phyloP scores from a whole-genome alignment of 2,797 vertebrate genomes.

The Pyrocephalus nanus region DNA sequence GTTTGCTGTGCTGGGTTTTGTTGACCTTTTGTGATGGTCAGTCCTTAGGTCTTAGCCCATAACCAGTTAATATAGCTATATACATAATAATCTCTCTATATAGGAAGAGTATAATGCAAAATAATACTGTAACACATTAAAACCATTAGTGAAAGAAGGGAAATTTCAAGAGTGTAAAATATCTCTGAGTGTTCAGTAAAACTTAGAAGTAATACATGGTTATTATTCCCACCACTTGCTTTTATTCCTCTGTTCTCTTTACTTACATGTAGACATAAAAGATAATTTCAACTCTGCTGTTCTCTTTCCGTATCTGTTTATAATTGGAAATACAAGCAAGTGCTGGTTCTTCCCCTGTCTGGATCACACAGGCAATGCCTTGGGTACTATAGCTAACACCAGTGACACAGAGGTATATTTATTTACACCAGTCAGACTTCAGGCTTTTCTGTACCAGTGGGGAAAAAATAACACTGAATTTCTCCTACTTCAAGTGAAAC shows the following conservation, averaged over 20 bases:
- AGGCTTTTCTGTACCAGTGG: not conserved
- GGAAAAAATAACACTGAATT: not conserved
- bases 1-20: not conserved
- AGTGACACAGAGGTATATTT: not conserved
- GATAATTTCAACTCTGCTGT: not conserved
- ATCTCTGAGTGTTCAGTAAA: not conserved
- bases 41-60: not conserved
- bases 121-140: not conserved
- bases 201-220: not conserved
- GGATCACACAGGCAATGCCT: not conserved
- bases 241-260: not conserved
- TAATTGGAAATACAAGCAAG: not conserved
- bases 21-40: not conserved
- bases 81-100: not conserved
- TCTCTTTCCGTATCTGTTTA: not conserved
- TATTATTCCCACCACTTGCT: not conserved
- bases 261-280: not conserved
- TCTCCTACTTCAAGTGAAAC: conserved; percentile 2
- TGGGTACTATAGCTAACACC: not conserved
- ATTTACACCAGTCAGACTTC: not conserved
- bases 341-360: not conserved
- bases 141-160: not conserved
- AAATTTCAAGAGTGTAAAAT: not conserved
- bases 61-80: not conserved
- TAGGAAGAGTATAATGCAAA: not conserved